Percentiles rank a stretch among this genome's conserved stretches.
These are phyloP conservation scores for Thelohanellus kitauei DNA, from an alignment of 30 jellyfish, hydroid and myxozoan species.

Conservation along the genomic window DNA sequence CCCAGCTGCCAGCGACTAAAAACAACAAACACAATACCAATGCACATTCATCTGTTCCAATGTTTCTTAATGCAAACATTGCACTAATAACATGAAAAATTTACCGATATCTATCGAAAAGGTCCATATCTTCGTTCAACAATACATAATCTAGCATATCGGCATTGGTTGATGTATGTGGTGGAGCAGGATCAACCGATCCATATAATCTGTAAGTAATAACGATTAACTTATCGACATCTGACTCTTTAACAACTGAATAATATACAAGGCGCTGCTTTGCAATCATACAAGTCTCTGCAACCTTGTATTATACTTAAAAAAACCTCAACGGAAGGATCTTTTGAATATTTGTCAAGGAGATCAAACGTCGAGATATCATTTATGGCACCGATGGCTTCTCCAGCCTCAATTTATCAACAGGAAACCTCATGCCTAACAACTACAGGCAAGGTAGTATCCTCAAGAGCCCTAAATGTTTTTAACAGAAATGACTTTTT, in stretches of 20 bases:
- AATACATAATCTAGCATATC: conserved; percentile 7
- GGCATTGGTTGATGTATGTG: conserved; percentile 8
- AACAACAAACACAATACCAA: too few relatives aligned
- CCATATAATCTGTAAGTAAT: too few relatives aligned
- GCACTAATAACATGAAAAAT: conserved; percentile 11
- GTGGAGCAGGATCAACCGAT: conserved; percentile 94
- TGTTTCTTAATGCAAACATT: conserved; percentile 45
- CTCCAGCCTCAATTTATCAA: conserved; percentile 22
- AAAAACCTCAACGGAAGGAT: conserved; percentile 19
- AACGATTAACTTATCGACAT: too few relatives aligned
- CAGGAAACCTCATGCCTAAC: neutral
- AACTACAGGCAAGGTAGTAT: neutral
- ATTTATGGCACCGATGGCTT: conserved; percentile 85
- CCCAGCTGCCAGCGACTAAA: too few relatives aligned
- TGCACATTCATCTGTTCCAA: conserved; percentile 17
- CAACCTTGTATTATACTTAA: conserved; percentile 3
- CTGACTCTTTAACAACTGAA: too few relatives aligned
- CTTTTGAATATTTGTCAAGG: conserved; percentile 11
- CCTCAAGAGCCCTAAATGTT: too few relatives aligned
- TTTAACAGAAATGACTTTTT: neutral
- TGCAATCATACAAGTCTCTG: conserved; percentile 85
- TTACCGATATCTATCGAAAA: conserved; percentile 28
- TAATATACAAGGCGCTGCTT: conserved; percentile 14
- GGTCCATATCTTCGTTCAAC: conserved; percentile 18
- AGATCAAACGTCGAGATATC: conserved; percentile 10